phyloP scores from a whole-genome alignment of 2,888 invertebrate genomes.

The Timema podura region DNA sequence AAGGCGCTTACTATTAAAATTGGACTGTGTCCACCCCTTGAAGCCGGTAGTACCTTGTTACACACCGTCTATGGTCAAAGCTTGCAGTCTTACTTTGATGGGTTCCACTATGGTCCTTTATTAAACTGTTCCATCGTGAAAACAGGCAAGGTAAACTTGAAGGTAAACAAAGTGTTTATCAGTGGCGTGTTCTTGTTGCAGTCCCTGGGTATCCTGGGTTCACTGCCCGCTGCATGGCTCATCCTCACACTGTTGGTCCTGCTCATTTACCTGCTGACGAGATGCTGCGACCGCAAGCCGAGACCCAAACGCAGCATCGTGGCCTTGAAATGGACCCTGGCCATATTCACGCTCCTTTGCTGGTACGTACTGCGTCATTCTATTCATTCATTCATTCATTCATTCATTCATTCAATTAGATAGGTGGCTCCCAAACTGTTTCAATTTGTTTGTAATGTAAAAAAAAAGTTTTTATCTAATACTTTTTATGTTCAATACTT shows the following conservation, averaged over 20 bases:
- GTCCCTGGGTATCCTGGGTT: slow-evolving; percentile 90
- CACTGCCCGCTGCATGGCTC: slow-evolving; percentile 90
- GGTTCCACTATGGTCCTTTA: no score
- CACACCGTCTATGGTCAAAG: no score
- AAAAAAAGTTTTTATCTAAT: no score
- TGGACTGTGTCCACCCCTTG: no score
- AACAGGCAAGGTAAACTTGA: background rate
- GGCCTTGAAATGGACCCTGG: slow-evolving; percentile 60
- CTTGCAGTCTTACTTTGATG: no score
- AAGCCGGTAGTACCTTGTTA: background rate
- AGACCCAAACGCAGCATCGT: slow-evolving; percentile 84
- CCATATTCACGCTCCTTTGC: slow-evolving; percentile 67
- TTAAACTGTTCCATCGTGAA: background rate
- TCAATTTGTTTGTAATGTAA: no score
- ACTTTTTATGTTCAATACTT: no score
- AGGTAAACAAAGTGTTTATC: background rate
- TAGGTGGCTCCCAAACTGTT: no score
- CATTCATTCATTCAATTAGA: no score
- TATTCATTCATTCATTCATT: no score
- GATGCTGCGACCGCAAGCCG: slow-evolving; percentile 93
- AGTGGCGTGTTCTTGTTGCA: slow-evolving; percentile 46
- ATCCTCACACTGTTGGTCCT: slow-evolving; percentile 85
- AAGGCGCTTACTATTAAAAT: no score
- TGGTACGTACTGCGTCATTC: slow-evolving; percentile 49
- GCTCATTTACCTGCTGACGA: slow-evolving; percentile 86